Conservation (phyloP, 2,797 vertebrate genomes). For the Chloroceryle inda region DNA sequence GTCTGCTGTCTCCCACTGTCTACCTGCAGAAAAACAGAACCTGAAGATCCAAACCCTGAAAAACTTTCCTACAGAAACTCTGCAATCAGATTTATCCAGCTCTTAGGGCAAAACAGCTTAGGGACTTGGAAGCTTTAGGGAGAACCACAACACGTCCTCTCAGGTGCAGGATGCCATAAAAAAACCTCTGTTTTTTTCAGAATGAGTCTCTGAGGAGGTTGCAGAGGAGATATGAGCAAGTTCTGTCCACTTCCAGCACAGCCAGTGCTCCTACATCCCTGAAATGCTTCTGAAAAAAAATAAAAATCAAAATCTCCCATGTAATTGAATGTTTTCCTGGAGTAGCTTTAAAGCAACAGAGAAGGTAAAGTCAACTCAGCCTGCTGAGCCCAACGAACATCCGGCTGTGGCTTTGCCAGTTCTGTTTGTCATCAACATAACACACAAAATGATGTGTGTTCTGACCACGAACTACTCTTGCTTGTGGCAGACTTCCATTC, state of each 20-base stretch:
- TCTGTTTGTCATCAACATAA: background rate
- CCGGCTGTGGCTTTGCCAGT: background rate
- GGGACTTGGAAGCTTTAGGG: background rate
- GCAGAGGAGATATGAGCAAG: background rate
- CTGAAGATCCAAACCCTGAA: background rate
- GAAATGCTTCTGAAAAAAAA: background rate
- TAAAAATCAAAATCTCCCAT: background rate
- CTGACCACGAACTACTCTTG: background rate
- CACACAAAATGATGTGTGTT: background rate
- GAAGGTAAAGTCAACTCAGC: background rate
- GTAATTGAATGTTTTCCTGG: background rate
- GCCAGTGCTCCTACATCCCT: background rate
- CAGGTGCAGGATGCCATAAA: background rate
- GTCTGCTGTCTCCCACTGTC: background rate
- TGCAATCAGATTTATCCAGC: background rate
- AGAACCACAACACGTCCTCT: fast-evolving
- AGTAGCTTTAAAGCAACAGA: background rate
- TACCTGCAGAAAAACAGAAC: background rate
- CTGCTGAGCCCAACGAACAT: background rate
- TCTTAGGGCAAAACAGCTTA: background rate
- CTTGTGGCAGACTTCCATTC: background rate
- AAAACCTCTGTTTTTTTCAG: background rate
- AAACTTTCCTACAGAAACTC: background rate
- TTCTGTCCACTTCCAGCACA: background rate
- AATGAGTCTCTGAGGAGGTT: fast-evolving